phyloP scores from a whole-genome alignment of 2,797 vertebrate species.

The Mormyrops attenuatus region DNA sequence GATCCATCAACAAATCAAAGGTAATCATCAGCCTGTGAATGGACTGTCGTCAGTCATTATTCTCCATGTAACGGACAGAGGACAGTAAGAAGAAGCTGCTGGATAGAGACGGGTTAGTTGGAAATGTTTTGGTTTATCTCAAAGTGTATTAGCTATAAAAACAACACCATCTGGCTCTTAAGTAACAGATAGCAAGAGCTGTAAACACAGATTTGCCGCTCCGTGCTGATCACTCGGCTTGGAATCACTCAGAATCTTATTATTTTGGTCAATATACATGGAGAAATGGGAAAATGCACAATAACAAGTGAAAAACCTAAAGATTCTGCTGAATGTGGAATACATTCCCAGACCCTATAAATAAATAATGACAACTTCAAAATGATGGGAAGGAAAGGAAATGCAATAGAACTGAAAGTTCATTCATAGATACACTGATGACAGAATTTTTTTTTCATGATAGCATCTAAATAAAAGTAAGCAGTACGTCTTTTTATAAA shows the following conservation, averaged over 20 bases:
- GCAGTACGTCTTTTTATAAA: background rate
- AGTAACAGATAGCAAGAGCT: background rate
- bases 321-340: background rate
- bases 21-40: background rate
- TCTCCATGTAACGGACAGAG: background rate
- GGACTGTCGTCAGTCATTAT: background rate
- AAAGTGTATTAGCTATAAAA: slow-evolving; percentile 1
- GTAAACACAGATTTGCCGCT: background rate
- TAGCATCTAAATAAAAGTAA: background rate
- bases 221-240: background rate
- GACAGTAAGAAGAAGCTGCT: background rate
- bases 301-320: background rate
- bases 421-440: background rate
- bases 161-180: background rate
- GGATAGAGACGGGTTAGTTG: background rate
- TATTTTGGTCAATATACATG: background rate
- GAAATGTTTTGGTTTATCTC: background rate
- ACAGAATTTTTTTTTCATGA: background rate
- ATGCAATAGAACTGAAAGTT: background rate
- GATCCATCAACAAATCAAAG: background rate
- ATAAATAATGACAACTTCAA: background rate
- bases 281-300: background rate
- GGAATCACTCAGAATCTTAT: background rate
- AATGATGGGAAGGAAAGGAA: background rate
- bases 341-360: background rate